Conservation (phyloP, 2,113 vertebrate genomes). For the Empidonax alnorum region DNA sequence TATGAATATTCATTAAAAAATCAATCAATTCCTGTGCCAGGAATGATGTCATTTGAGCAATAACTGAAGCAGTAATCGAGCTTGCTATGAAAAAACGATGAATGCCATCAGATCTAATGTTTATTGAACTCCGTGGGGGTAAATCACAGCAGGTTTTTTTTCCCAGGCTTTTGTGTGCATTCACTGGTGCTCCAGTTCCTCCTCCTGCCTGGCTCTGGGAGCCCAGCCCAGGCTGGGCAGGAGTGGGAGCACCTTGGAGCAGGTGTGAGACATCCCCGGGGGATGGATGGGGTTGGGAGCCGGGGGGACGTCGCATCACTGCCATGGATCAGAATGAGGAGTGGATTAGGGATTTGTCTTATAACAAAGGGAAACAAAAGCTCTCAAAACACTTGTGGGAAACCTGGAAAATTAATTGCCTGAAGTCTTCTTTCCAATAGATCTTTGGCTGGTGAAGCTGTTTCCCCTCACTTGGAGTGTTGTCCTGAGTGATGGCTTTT, state of each 20-base stretch:
- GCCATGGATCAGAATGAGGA: neutral
- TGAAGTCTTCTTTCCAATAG: neutral
- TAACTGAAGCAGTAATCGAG: slow-evolving; percentile 56
- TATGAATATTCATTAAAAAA: slow-evolving; percentile 71
- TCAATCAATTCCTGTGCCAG: slow-evolving; percentile 57
- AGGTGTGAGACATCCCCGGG: neutral
- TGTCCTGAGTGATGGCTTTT: neutral
- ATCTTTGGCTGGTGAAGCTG: neutral
- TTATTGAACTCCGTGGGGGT: slow-evolving; percentile 57
- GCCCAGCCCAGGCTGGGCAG: neutral
- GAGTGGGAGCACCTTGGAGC: neutral
- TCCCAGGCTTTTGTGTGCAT: neutral
- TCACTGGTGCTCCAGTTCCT: slow-evolving; percentile 16
- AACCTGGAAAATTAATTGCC: neutral
- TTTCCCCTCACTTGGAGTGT: neutral
- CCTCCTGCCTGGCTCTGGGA: neutral
- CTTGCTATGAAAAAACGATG: slow-evolving; percentile 56
- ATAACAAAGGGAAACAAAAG: neutral
- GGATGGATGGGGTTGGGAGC: neutral
- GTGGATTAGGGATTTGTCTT: neutral
- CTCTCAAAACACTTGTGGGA: neutral
- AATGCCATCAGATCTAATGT: slow-evolving; percentile 67
- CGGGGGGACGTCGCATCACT: neutral
- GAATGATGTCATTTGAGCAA: slow-evolving; percentile 50
- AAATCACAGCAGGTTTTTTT: slow-evolving; percentile 48